Conservation (phyloP, 2,797 vertebrate genomes). For the Oophaga sylvatica region DNA sequence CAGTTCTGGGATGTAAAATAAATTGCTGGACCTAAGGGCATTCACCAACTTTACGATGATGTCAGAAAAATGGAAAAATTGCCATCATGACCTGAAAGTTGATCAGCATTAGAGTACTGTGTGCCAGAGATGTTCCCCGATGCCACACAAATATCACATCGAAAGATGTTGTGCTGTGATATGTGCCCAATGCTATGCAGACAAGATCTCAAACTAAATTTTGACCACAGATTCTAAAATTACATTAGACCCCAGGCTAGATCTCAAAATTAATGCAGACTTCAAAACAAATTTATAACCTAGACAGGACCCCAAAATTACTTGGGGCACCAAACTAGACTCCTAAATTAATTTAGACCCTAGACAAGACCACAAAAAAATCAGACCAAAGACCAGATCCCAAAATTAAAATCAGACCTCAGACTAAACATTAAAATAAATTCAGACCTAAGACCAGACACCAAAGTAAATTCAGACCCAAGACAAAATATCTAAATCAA, state of each 20-base stretch:
- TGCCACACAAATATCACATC: neutral
- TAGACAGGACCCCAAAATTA: neutral
- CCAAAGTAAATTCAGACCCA: neutral
- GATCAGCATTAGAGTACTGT: neutral
- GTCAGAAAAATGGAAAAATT: too few species aligned
- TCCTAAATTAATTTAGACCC: neutral
- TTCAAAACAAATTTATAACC: too few species aligned
- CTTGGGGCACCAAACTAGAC: neutral
- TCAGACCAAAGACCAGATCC: too few species aligned
- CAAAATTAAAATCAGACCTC: too few species aligned
- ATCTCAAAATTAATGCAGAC: neutral
- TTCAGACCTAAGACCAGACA: neutral
- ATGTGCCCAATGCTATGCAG: neutral
- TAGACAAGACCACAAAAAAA: neutral
- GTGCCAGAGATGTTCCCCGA: neutral
- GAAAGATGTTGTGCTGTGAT: neutral
- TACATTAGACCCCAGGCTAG: neutral
- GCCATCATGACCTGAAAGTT: neutral
- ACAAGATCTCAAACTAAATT: too few species aligned
- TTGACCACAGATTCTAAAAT: neutral
- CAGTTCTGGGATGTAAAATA: neutral
- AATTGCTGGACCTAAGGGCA: too few species aligned
- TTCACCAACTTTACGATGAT: too few species aligned
- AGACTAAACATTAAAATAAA: too few species aligned
- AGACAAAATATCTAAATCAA: neutral